Conservation (phyloP, 2,888 invertebrate genomes). For the Coelopa pilipes region DNA sequence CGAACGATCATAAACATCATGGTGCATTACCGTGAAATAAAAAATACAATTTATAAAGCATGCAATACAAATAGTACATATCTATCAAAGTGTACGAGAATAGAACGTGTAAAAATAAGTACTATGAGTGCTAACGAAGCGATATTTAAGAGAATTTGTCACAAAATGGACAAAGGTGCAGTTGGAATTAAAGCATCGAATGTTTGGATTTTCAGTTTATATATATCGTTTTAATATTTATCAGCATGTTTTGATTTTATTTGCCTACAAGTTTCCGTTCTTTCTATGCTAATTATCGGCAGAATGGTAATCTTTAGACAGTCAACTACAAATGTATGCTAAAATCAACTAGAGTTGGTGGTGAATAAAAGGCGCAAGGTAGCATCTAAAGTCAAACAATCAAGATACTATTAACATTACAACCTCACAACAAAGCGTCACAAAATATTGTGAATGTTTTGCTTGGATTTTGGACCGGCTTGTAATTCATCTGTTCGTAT, state of each 20-base stretch:
- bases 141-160: no score
- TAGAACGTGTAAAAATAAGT: no score
- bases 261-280: neutral
- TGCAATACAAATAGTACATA: no score
- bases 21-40: no score
- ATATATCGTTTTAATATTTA: neutral
- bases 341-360: conserved; percentile 36
- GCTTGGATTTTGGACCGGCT: neutral
- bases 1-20: no score
- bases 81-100: no score
- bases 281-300: neutral
- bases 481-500: conserved; percentile 1
- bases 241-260: neutral
- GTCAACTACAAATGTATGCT: conserved; percentile 36
- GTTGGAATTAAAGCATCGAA: neutral
- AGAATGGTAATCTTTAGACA: conserved; percentile 20
- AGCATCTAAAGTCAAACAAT: conserved; percentile 23
- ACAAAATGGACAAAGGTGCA: neutral
- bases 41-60: no score
- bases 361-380: conserved; percentile 20
- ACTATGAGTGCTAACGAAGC: no score
- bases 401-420: neutral
- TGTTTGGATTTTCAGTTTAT: neutral
- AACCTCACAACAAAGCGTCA: conserved; percentile 14
- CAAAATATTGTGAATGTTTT: conserved; percentile 2